Evolutionary conservation across 2,113 vertebrate genomes (phyloP), one percentile per base, ranked within the genome.

Genomic region (Forbesichthys papilliferus): DNA sequence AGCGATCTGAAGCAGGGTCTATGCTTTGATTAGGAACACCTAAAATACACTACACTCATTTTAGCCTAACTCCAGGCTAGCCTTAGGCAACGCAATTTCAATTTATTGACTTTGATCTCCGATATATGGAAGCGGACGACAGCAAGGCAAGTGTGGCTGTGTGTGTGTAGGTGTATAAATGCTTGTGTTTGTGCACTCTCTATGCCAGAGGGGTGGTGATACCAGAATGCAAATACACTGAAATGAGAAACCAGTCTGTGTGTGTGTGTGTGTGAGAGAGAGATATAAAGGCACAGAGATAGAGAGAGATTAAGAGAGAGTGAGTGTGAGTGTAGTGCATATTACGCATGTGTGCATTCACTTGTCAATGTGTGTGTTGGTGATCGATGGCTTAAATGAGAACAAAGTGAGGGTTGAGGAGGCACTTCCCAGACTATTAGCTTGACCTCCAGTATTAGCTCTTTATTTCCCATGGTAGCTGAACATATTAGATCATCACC

Each of bases 381-480:
- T n/a, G 20, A 78, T 80, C n/a, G 8, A 36, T 65, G 65, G 62
- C 48, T 68, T 74, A 71, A 77, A 85, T 78, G 62, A 80, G 79
- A 83, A 77, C 68, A 78, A 80, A 82, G 69, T 55, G 48, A 76
- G 68, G 66, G 60, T 55, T 77, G 57, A 85, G 69, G 51, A 74
- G 72, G 74, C 71, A 65, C 68, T 81, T 86, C 78, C 74, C 76
- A 73, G 72, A 75, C 69, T 66, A 86, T 88, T 86, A 85, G 71
- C 76, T 75, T 87, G 73, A 85, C 85, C 85, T 34, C 27, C 27
- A 73, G 78, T 77, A 80, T 83, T 84, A 82, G 71, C 60, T 78
- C 60, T 70, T 87, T 88, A 88, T 91, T 91, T 91, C 84, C 88
- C 89, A 68, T 34, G 83, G 70, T 82, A 78, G 58, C 68, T 34